Base-by-base conservation (phyloP, 1,140 invertebrate genomes). In the Drosophila biarmipes region DNA sequence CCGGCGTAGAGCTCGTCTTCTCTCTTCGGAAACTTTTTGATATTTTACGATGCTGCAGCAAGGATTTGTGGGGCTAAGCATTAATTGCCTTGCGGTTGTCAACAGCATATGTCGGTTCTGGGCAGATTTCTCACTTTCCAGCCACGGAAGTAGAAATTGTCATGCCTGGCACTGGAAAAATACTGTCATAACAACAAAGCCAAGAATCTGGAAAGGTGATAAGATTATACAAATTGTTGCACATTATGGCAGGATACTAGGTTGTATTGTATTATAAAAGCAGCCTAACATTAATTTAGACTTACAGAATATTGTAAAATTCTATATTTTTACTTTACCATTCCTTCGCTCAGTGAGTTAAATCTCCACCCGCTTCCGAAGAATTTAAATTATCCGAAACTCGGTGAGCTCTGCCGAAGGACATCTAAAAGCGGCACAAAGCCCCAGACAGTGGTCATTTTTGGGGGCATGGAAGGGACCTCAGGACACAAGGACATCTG, bases 71-170 rank as follows among this genome's bases (percentile, higher is more conserved):
- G 80, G 84, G 62, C 64, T 77, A 84, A 69, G 82, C 80, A 81
- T 90, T 89, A 89, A 89, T 89, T 89, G 79, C 84, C 84, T 89
- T 84, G 85, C 68, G 84, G 84, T 80, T 86, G 73, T 78, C 78
- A 78, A 57, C 66, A 80, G 54, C 72, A 66, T 55, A 69, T 71
- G 45, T 55, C 0, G 59, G 34, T 27, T 52, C 15, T 11, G 10
- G 15, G 37, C 12, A 51, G 56, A 63, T 61, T 49, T 54, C n/a
- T 21, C 35, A 40, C n/a, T 19, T 58, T 51, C n/a, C 46, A 42
- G n/a, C 14, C 43, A 5, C 0, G 6, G 15, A 10, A n/a, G 3
- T 17, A 14, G 42, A 55, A 27, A 43, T 31, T 31, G 29, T 31
- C 40, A 19, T 19, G 8, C 10, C 15, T 5, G 11, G 12, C 11